A percentile compares a stretch with the other conserved stretches of the same genome.
Conservation (phyloP, 2,113 vertebrate genomes). For the Vimba vimba region DNA sequence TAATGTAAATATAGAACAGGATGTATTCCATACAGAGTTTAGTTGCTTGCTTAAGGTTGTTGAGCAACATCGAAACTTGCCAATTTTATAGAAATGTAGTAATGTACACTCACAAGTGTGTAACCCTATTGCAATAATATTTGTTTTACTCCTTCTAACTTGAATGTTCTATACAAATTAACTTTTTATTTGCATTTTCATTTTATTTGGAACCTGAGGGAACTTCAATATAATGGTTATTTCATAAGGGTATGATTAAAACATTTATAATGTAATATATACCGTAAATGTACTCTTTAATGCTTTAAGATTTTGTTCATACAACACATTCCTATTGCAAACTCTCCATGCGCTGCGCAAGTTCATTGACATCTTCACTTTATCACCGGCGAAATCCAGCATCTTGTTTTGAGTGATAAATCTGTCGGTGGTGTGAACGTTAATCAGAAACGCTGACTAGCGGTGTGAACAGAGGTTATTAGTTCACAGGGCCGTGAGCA, state of each 20-base stretch:
- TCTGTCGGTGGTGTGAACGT: background rate
- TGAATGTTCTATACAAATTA: no score
- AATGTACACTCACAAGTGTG: background rate
- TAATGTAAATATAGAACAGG: background rate
- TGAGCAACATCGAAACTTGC: background rate
- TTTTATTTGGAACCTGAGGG: background rate
- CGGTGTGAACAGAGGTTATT: conserved; percentile 19
- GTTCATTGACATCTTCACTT: background rate
- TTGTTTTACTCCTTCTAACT: background rate
- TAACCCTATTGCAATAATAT: background rate
- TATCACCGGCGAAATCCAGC: background rate
- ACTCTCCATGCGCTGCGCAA: background rate
- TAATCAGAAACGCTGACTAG: background rate
- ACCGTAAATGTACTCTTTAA: no score
- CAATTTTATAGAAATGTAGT: background rate
- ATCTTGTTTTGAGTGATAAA: conserved; percentile 15
- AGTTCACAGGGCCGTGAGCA: conserved; percentile 7
- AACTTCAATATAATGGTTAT: background rate
- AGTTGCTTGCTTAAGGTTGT: background rate
- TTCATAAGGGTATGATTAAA: no score
- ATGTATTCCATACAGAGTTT: background rate
- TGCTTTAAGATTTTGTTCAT: background rate
- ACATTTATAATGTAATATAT: no score
- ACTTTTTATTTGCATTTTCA: background rate
- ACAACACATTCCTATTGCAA: background rate